These are phyloP conservation scores for Thereuonema tuberculata DNA, from an alignment of 1,140 invertebrate species.

Conservation along the genomic window DNA sequence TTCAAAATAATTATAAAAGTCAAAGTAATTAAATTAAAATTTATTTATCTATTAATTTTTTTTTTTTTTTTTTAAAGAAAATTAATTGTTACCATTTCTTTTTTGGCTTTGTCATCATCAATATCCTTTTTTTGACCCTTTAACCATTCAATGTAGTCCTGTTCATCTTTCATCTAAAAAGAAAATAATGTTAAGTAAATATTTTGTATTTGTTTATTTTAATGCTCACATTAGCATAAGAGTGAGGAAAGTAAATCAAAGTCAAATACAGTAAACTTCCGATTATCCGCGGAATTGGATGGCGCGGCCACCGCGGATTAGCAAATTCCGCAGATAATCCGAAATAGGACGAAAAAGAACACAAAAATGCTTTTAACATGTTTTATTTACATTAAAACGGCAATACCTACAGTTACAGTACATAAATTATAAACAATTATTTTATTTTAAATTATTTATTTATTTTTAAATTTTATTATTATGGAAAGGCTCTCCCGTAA, in stretches of 20 bases:
- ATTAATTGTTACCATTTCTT: slow-evolving; percentile 43
- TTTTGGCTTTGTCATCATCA: slow-evolving; percentile 43
- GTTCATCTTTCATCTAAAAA: slow-evolving; percentile 43
- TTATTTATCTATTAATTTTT: too few relatives aligned
- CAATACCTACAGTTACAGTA: too few relatives aligned
- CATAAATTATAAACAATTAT: too few relatives aligned
- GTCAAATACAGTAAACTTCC: not conserved
- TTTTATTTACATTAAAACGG: too few relatives aligned
- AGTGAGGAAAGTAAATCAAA: not conserved
- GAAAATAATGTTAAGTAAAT: not conserved
- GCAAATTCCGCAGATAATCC: not conserved
- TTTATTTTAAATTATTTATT: too few relatives aligned
- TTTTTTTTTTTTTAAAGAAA: too few relatives aligned
- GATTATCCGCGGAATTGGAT: not conserved
- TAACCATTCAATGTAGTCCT: slow-evolving; percentile 64
- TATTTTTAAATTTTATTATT: too few relatives aligned
- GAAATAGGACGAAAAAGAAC: not conserved
- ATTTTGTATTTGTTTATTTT: not conserved
- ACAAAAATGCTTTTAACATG: too few relatives aligned
- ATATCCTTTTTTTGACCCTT: slow-evolving; percentile 55
- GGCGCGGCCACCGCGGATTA: not conserved
- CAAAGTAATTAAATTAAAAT: too few relatives aligned
- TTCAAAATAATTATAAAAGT: too few relatives aligned
- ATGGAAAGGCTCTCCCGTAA: too few relatives aligned
- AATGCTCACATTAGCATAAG: too few relatives aligned